Evolutionary conservation across 1,140 invertebrate species (phyloP).

Genomic region (Phymorhynchus buccinoides): DNA sequence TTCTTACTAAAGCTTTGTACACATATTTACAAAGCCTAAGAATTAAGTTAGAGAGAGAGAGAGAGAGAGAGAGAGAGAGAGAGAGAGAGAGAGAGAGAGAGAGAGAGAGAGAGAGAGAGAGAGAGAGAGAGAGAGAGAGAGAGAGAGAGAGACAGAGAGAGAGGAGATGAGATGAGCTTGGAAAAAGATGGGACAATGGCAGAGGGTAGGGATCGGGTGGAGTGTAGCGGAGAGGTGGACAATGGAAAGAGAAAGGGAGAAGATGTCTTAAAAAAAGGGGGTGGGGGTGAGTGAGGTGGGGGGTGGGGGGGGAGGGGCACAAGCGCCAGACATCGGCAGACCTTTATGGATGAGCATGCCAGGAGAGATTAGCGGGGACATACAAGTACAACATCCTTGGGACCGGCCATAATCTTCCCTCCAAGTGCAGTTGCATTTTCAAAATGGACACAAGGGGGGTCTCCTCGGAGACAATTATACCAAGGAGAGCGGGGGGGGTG

Average conservation of each 20-base stretch:
- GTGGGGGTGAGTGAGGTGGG: background rate
- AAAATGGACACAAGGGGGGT: conserved; percentile 4
- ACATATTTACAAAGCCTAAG: too few relatives aligned
- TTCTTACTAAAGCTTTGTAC: too few relatives aligned
- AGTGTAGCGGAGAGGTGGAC: too few relatives aligned
- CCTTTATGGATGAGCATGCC: conserved; percentile 38
- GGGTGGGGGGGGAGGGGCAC: background rate
- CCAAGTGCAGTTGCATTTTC: conserved; percentile 28
- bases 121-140: too few relatives aligned
- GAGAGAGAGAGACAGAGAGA: too few relatives aligned
- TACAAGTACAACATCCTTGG: conserved; percentile 29
- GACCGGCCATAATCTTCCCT: background rate
- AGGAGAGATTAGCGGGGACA: conserved; percentile 35
- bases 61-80: too few relatives aligned
- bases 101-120: too few relatives aligned
- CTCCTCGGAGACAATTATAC: background rate
- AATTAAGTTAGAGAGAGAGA: too few relatives aligned
- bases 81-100: too few relatives aligned
- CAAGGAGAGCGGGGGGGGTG: background rate
- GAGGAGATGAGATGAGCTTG: too few relatives aligned
- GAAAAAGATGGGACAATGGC: too few relatives aligned
- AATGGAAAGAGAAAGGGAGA: background rate
- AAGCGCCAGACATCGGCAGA: background rate
- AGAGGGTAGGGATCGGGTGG: too few relatives aligned
- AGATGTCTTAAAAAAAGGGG: background rate